Percentiles rank a stretch among this genome's conserved stretches.
Evolutionary conservation across 2,888 invertebrate species (phyloP).

Genomic region (Steinernema scapterisci): DNA sequence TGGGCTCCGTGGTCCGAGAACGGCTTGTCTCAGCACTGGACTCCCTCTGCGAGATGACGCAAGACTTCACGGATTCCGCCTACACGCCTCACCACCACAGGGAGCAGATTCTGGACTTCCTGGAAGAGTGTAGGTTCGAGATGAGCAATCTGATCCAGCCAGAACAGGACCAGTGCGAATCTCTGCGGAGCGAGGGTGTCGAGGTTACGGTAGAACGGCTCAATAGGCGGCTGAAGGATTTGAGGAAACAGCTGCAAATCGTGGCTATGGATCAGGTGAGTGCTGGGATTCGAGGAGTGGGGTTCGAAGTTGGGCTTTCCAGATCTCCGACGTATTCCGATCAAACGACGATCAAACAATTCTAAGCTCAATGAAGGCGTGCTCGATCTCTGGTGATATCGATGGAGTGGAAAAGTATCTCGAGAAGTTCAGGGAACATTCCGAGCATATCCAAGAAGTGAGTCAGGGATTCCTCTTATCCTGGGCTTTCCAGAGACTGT

Average conservation of each 20-base stretch:
- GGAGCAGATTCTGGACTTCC: slow-evolving; percentile 84
- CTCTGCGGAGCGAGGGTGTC: slow-evolving; percentile 42
- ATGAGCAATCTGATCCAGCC: slow-evolving; percentile 83
- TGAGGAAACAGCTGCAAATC: slow-evolving; percentile 69
- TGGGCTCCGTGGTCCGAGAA: slow-evolving; percentile 76
- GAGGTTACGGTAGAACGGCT: slow-evolving; percentile 67
- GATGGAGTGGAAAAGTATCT: slow-evolving; percentile 90
- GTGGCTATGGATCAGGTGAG: slow-evolving; percentile 71
- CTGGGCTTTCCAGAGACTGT: too few relatives aligned
- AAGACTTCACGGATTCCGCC: slow-evolving; percentile 97
- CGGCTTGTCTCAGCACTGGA: slow-evolving; percentile 85
- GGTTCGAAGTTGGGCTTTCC: slow-evolving; percentile 6
- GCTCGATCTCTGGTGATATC: slow-evolving; percentile 78
- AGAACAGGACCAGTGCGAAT: slow-evolving; percentile 46
- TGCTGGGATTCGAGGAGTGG: background rate
- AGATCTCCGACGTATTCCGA: slow-evolving; percentile 69
- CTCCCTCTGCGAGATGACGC: slow-evolving; percentile 86
- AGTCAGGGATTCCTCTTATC: too few relatives aligned
- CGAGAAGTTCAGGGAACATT: slow-evolving; percentile 92
- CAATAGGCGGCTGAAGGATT: slow-evolving; percentile 63
- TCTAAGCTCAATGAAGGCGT: slow-evolving; percentile 67
- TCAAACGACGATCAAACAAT: slow-evolving; percentile 71
- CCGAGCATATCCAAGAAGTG: slow-evolving; percentile 97
- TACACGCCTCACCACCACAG: slow-evolving; percentile 96
- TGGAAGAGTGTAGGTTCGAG: slow-evolving; percentile 88